Conservation (phyloP, 2,797 vertebrate species). For the Enteromius unitaeniatus region DNA sequence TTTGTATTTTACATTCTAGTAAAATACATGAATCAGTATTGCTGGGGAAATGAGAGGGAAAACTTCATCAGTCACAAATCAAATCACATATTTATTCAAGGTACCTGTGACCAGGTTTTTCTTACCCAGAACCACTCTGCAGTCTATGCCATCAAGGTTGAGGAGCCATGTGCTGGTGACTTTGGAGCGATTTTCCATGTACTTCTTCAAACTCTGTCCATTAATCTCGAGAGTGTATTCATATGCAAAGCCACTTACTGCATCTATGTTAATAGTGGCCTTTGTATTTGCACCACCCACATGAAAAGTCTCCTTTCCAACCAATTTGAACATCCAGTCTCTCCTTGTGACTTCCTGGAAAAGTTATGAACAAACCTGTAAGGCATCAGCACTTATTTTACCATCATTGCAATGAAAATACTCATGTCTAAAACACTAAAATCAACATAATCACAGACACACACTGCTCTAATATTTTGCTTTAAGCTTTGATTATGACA, state of each 20-base stretch:
- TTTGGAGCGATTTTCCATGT: slow-evolving; percentile 94
- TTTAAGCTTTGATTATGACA: too few species aligned
- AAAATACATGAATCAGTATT: background rate
- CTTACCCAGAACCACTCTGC: slow-evolving; percentile 93
- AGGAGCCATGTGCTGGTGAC: slow-evolving; percentile 95
- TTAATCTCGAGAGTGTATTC: slow-evolving; percentile 97
- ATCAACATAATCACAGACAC: background rate
- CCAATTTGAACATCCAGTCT: slow-evolving; percentile 99
- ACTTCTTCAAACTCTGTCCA: slow-evolving; percentile 93
- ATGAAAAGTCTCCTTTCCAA: slow-evolving; percentile 93
- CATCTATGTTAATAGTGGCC: slow-evolving; percentile 95
- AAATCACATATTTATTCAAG: background rate
- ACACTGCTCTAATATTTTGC: too few species aligned
- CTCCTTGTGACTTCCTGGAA: slow-evolving; percentile 88
- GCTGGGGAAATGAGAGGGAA: background rate
- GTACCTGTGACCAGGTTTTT: background rate
- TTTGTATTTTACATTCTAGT: background rate
- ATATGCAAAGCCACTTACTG: slow-evolving; percentile 91
- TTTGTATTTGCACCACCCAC: slow-evolving; percentile 89
- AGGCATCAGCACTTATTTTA: background rate
- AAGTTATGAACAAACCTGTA: background rate
- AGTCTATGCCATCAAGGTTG: slow-evolving; percentile 87
- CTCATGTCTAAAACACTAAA: background rate
- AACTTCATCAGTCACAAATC: background rate
- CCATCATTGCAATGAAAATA: background rate